Conservation (phyloP, 2,888 invertebrate genomes). For the Rambutsinella grinnellia region DNA sequence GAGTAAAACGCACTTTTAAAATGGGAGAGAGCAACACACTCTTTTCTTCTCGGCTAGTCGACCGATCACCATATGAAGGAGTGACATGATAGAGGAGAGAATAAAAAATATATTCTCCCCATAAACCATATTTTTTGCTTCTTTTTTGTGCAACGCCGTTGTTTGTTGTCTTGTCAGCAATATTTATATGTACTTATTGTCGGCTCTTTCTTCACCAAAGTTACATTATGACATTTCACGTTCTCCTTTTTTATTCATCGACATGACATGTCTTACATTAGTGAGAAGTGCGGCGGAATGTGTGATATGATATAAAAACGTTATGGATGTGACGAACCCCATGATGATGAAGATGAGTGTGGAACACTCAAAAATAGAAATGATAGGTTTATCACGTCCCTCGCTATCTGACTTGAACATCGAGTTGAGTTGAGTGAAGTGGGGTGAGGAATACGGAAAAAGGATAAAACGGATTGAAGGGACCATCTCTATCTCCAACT, state of each 20-base stretch:
- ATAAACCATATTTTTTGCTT: not conserved
- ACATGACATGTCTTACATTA: slow-evolving; percentile 18
- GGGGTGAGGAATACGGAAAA: slow-evolving; percentile 25
- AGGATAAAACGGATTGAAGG: not conserved
- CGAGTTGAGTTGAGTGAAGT: slow-evolving; percentile 34
- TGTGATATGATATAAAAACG: slow-evolving; percentile 16
- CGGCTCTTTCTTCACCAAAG: not conserved
- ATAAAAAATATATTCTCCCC: too few species aligned
- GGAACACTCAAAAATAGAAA: too few species aligned
- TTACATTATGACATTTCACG: slow-evolving; percentile 13
- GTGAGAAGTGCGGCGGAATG: slow-evolving; percentile 16
- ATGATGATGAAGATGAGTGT: not conserved
- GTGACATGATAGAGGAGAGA: too few species aligned
- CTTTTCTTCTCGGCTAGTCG: too few species aligned
- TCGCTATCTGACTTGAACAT: not conserved
- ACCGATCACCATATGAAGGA: too few species aligned
- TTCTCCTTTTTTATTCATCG: not conserved
- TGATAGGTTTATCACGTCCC: slow-evolving; percentile 29
- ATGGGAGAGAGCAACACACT: too few species aligned
- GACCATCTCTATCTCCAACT: too few species aligned
- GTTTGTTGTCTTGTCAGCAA: slow-evolving; percentile 32
- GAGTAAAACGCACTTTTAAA: too few species aligned
- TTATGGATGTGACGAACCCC: not conserved
- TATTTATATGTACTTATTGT: slow-evolving; percentile 17
- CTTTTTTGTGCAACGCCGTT: not conserved